Conservation (phyloP, 2,888 invertebrate species). For the Lepidonotus clava region DNA sequence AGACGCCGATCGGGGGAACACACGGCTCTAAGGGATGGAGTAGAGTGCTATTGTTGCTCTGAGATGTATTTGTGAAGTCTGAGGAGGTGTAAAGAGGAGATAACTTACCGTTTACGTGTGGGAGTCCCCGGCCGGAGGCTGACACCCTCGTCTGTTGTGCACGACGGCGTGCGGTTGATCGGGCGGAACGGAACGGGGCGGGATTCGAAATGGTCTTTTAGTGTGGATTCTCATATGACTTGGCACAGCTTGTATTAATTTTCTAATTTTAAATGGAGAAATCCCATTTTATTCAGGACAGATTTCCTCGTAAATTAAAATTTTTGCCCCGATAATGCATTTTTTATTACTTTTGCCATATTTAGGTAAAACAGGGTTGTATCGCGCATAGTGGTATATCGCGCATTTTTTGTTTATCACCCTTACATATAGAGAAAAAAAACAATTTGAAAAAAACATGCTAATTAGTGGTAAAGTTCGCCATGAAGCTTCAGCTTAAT, state of each 20-base stretch:
- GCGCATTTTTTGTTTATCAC: no score
- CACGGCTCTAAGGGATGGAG: no score
- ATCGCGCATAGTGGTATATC: no score
- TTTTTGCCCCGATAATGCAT: no score
- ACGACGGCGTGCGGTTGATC: constrained; percentile 43
- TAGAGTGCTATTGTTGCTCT: background rate
- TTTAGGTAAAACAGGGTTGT: no score
- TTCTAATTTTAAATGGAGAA: background rate
- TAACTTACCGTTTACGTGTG: constrained; percentile 20
- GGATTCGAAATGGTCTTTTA: background rate
- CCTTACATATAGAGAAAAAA: no score
- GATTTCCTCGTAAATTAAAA: no score
- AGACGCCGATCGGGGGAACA: background rate
- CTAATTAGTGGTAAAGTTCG: no score
- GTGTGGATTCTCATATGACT: background rate
- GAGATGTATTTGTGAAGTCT: background rate
- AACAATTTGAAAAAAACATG: no score
- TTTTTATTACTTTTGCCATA: no score
- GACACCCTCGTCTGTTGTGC: constrained; percentile 39
- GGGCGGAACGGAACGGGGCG: background rate
- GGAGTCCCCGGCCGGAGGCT: background rate
- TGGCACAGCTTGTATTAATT: background rate
- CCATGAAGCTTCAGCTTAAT: no score
- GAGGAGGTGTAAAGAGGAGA: background rate
- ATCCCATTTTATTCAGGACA: no score